Base-by-base conservation (phyloP, 2,113 vertebrate species). In the Corynorhinus townsendii region DNA sequence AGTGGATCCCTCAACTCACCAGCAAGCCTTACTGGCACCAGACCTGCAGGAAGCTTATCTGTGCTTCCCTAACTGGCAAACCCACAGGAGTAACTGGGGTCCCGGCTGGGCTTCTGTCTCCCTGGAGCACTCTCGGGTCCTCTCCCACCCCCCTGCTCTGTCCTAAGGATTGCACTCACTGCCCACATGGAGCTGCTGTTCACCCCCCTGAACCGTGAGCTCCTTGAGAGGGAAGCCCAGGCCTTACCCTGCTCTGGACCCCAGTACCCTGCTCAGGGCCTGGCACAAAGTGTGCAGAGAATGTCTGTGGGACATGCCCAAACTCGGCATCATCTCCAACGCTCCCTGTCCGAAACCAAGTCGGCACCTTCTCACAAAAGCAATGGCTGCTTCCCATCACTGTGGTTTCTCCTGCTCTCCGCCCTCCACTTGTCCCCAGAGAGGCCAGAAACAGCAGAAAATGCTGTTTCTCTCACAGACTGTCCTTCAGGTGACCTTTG, bases 71-170 rank as follows among this genome's bases (percentile, higher is more conserved):
- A 4, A 16, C 16, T 2, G 28, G 68, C 20, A 7, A 10, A 8
- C 56, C 7, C 14, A 28, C 52, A 11, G 64, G 49, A 6, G 35
- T 17, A 9, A 22, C 79, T 49, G 11, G 24, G 30, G 45, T 47
- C 75, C 47, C 12, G 75, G 75, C 16, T 11, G 5, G 75, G 54
- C 54, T 52, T 52, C 71, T 22, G 66, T 43, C 10, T 35, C 83
- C 0, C 0, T 1, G 72, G 12, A 1, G 2, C 26, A 4, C 9
- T 14, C 47, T 3, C 35, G 9, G 26, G 15, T 16, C 12, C 22
- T 69, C 30, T 3, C 24, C 35, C 1, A 3, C 7, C 26, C n/a
- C 11, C 14, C 22, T 5, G 28, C n/a, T 35, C 49, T 6, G 76
- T 52, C 45, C 68, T 5, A 12, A 11, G 38, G 45, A 75, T 26